Conservation (phyloP, 2,113 vertebrate species). For the Dasyurus viverrinus region DNA sequence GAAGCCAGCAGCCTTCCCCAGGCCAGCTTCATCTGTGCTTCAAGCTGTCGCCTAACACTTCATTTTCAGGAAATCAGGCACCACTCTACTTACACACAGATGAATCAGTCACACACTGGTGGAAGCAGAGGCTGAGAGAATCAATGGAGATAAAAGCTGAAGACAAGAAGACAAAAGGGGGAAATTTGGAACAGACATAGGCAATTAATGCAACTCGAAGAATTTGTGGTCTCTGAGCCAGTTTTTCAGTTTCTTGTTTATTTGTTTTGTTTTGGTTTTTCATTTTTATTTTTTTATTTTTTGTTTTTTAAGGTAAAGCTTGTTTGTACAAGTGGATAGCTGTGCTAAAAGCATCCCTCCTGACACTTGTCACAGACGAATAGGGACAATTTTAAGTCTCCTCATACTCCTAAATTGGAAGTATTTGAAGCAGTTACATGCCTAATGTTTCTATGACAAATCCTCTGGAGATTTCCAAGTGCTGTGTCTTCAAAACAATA, state of each 20-base stretch:
- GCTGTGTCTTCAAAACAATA: neutral
- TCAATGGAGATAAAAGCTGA: accelerated
- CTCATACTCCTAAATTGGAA: neutral
- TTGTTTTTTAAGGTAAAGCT: neutral
- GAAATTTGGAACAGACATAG: accelerated
- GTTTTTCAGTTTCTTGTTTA: neutral
- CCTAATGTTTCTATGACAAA: neutral
- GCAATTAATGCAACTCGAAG: accelerated
- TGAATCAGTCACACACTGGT: neutral
- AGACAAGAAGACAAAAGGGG: neutral
- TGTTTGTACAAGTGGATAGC: accelerated
- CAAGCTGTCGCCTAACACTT: neutral
- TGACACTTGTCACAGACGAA: neutral
- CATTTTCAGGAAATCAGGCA: neutral
- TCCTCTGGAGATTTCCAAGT: neutral
- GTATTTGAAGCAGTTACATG: neutral
- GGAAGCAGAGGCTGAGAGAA: neutral
- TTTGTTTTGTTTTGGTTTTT: neutral
- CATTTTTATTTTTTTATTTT: too few species aligned
- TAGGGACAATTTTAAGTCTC: neutral
- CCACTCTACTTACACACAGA: accelerated
- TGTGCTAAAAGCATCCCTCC: accelerated
- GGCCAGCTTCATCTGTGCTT: neutral
- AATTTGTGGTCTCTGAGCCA: neutral
- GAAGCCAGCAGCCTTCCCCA: neutral